Evolutionary conservation across 2,113 vertebrate genomes (phyloP).

Genomic region (Heterochromis multidens): DNA sequence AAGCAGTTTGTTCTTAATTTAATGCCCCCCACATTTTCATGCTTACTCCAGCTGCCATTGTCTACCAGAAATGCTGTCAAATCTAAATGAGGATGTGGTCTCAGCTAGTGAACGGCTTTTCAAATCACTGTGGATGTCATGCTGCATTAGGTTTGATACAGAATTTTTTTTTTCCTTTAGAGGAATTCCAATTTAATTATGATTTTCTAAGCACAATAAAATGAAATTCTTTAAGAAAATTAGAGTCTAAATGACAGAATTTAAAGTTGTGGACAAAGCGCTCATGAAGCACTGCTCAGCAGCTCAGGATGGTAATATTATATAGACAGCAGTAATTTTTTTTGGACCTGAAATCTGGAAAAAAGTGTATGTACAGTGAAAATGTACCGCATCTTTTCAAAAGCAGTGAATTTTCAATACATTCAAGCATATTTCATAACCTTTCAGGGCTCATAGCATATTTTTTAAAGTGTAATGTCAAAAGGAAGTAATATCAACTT

Average conservation of each 20-base stretch:
- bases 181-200: not conserved
- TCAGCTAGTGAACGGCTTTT: no score
- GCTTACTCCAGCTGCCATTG: no score
- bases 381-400: not conserved
- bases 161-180: not conserved
- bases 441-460: not conserved
- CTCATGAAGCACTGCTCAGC: not conserved
- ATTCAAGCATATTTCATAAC: not conserved
- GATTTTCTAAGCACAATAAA: not conserved
- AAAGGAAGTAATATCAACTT: not conserved
- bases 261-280: not conserved
- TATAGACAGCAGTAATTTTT: fast-evolving
- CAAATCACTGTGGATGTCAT: no score
- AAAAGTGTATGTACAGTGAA: not conserved
- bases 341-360: not conserved
- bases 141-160: no score
- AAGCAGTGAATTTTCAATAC: not conserved
- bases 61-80: no score
- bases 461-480: not conserved
- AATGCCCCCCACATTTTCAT: no score
- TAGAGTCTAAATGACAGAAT: not conserved
- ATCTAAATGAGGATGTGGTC: no score
- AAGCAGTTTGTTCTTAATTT: no score
- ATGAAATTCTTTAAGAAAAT: not conserved
- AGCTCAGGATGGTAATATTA: not conserved